A percentile compares a stretch with the other conserved stretches of the same genome.
Evolutionary conservation across 2,113 vertebrate species (phyloP).

Genomic region (Corydoras maculifer): DNA sequence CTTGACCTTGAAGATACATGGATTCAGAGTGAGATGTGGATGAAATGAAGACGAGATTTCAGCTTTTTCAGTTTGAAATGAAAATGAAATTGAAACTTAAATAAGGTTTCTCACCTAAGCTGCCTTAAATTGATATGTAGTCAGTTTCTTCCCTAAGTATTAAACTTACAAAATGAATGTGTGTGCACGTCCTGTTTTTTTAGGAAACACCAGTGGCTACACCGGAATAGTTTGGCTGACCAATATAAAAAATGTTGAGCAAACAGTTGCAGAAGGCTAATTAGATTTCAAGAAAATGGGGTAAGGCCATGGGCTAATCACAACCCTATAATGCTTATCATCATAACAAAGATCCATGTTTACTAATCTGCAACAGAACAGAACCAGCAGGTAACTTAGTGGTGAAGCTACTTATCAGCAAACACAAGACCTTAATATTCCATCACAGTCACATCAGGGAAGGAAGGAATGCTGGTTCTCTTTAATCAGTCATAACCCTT

Average conservation of each 20-base stretch:
- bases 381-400: neutral
- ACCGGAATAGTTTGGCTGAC: too few relatives aligned
- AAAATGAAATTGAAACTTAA: neutral
- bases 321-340: too few relatives aligned
- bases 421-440: neutral
- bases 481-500: too few relatives aligned
- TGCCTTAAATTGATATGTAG: neutral
- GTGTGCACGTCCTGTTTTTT: neutral
- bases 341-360: conserved; percentile 1
- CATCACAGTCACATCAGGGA: neutral
- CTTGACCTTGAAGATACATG: neutral
- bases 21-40: neutral
- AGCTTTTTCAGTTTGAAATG: neutral
- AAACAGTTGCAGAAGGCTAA: too few relatives aligned
- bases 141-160: neutral
- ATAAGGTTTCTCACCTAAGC: neutral
- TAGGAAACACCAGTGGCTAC: too few relatives aligned
- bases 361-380: conserved; percentile 12
- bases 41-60: neutral
- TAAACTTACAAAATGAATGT: neutral
- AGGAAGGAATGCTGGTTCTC: too few relatives aligned
- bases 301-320: neutral
- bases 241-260: too few relatives aligned
- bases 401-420: conserved; percentile 9
- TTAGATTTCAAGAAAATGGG: neutral